Evolutionary conservation across 2,888 invertebrate species (phyloP).

Genomic region (Cheilosia urbana): DNA sequence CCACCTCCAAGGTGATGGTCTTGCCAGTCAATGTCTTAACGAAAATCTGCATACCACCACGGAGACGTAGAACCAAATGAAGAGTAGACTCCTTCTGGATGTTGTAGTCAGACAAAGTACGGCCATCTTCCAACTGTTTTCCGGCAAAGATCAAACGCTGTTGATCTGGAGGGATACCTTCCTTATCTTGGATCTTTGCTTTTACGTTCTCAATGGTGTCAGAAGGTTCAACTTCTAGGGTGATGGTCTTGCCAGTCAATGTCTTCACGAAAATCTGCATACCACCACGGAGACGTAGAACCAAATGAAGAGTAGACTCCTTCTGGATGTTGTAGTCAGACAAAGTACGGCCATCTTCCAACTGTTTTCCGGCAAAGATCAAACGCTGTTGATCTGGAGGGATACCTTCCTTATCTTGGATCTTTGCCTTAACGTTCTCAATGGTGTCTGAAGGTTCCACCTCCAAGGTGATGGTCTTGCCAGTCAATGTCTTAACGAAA

Average conservation of each 20-base stretch:
- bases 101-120: slow-evolving; percentile 63
- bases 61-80: slow-evolving; percentile 72
- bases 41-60: slow-evolving; percentile 80
- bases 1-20: slow-evolving; percentile 80
- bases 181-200: neutral
- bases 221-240: neutral
- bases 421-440: neutral
- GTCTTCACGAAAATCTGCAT: slow-evolving; percentile 78
- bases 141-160: slow-evolving; percentile 5
- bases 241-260: slow-evolving; percentile 76
- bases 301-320: slow-evolving; percentile 75
- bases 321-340: slow-evolving; percentile 74
- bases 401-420: slow-evolving; percentile 5
- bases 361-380: slow-evolving; percentile 4
- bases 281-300: slow-evolving; percentile 66
- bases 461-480: slow-evolving; percentile 67
- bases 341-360: slow-evolving; percentile 9
- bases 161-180: neutral
- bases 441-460: neutral
- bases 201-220: slow-evolving; percentile 3
- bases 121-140: neutral
- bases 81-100: slow-evolving; percentile 74
- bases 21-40: slow-evolving; percentile 80
- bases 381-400: slow-evolving; percentile 8
- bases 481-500: slow-evolving; percentile 78